Base-by-base conservation (phyloP, 2,113 vertebrate genomes). In the Coptodon rendalli region DNA sequence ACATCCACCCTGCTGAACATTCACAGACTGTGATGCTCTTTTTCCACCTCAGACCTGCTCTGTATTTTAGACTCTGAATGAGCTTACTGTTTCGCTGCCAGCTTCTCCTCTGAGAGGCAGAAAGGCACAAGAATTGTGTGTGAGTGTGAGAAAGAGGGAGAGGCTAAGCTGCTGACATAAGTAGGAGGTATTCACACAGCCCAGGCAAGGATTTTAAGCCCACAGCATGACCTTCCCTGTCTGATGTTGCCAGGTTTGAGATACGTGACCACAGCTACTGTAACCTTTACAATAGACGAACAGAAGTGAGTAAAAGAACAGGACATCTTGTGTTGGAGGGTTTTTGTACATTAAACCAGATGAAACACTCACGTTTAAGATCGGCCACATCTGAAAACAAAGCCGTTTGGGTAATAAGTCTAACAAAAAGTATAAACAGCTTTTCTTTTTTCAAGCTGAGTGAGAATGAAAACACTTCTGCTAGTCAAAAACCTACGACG, bases 21-120 rank as follows among this genome's bases (percentile, higher is more conserved):
- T 92, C 92, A 86, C 82, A 56, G 27, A 83, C 91, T 56, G 48
- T 95, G 95, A 96, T 92, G 89, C 86, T 87, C 89, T 94, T 93
- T 94, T 95, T 95, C 94, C 95, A 93, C 88, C 91, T 92, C 93
- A 90, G 90, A 88, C 84, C 82, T 34, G 56, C 86, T 91, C 82
- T 89, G 85, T 89, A 71, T 87, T 90, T 94, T 66, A 88, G 53
- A 88, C 81, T 80, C 87, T 94, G 91, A 94, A 95, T 91, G 89
- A 94, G 89, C 88, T 90, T 61, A 91, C 89, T 94, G 94, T 95
- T 94, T 57, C 80, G 86, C 82, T 93, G 95, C 93, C 95, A 95
- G 93, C 88, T 84, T 92, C 90, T 87, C 89, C 81, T 79, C 80
- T 16, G 82, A 87, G 81, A 90, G 52, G 89, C 71, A 83, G 56